phyloP scores from a whole-genome alignment of 2,888 invertebrate genomes.

The Eurytoma californica region DNA sequence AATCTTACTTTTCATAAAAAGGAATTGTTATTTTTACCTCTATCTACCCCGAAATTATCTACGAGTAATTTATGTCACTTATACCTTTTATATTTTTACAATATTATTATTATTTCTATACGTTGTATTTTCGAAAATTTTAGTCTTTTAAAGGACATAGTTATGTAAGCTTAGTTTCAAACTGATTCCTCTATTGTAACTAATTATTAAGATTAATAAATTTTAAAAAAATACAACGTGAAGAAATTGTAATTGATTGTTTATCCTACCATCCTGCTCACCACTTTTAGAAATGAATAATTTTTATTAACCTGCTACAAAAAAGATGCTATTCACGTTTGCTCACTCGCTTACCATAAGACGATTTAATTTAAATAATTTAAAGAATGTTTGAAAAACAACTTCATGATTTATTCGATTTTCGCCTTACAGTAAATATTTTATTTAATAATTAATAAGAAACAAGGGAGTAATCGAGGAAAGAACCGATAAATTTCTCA shows the following conservation, averaged over 20 bases:
- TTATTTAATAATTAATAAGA: conserved; percentile 29
- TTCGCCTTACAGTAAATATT: conserved; percentile 25
- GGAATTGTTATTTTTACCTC: too few relatives aligned
- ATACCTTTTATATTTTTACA: not conserved
- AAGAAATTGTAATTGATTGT: not conserved
- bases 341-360: not conserved
- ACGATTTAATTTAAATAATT: conserved; percentile 7
- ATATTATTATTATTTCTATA: not conserved
- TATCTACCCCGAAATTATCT: not conserved
- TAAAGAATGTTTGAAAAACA: conserved; percentile 33
- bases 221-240: not conserved
- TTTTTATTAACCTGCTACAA: too few relatives aligned
- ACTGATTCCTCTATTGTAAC: not conserved
- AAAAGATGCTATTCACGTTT: not conserved
- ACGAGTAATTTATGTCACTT: conserved; percentile 1
- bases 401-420: conserved; percentile 42
- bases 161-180: not conserved
- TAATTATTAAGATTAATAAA: not conserved
- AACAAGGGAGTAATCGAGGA: not conserved
- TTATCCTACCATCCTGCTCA: not conserved
- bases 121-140: not conserved
- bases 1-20: too few relatives aligned
- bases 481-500: conserved; percentile 29
- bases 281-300: too few relatives aligned
- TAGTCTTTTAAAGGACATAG: not conserved